Percentiles rank a stretch among this genome's conserved stretches.
phyloP scores from a whole-genome alignment of 2,113 vertebrate genomes.

The Sturnira hondurensis region DNA sequence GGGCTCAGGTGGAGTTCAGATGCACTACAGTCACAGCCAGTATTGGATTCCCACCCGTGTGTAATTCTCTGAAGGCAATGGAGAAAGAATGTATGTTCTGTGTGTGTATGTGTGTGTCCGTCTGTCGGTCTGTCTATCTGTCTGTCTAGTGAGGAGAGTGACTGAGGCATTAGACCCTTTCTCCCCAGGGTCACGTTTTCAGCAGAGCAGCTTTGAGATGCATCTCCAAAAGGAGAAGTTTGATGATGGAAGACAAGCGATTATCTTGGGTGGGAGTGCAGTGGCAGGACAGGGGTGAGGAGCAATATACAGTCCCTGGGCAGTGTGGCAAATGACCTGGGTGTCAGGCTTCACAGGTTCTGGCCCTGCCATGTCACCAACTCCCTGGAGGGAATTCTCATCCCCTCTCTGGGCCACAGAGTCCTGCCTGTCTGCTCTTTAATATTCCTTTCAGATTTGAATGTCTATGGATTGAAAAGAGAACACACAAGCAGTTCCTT shows the following conservation, averaged over 20 bases:
- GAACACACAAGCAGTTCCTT: constrained; percentile 25
- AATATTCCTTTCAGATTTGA: neutral
- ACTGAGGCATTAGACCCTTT: neutral
- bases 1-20: neutral
- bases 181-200: constrained; percentile 32
- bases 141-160: neutral
- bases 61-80: neutral
- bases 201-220: neutral
- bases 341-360: neutral
- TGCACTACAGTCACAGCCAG: neutral
- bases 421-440: constrained; percentile 18
- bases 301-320: neutral
- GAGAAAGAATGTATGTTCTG: neutral
- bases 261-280: neutral
- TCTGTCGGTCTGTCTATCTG: neutral
- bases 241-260: neutral
- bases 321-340: neutral
- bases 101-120: neutral
- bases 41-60: neutral
- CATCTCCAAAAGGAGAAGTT: constrained; percentile 57
- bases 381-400: neutral
- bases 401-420: neutral
- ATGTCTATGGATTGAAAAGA: neutral
- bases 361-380: neutral
- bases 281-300: too few relatives aligned